These are phyloP conservation scores for honey bee (Apis mellifera) DNA, from an alignment of 1,140 invertebrate genomes.

Conservation along the genomic window DNA sequence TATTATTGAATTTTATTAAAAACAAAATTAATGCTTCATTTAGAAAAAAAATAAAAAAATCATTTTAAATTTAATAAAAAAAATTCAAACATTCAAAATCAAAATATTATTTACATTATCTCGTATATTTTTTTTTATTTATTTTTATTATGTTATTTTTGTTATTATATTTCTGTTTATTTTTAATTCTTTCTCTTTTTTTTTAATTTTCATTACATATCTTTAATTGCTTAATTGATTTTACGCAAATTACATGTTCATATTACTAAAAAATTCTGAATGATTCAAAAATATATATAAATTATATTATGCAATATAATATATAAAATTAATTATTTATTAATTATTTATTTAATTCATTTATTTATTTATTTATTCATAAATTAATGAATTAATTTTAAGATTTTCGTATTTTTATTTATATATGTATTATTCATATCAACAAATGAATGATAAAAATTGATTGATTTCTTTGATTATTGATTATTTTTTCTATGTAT, in stretches of 20 bases:
- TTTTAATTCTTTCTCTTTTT: not conserved
- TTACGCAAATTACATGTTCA: too few species aligned
- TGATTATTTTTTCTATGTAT: too few species aligned
- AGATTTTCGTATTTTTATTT: not conserved
- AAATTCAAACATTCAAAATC: not conserved
- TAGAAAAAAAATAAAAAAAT: not conserved
- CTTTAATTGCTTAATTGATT: not conserved
- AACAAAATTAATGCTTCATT: not conserved
- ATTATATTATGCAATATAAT: not conserved
- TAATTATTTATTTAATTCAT: constrained; percentile 10
- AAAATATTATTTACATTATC: not conserved
- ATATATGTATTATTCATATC: not conserved
- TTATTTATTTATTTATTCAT: constrained; percentile 16
- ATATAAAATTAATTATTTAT: constrained; percentile 6
- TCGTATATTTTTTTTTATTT: not conserved
- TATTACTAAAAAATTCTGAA: not conserved
- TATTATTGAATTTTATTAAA: constrained; percentile 7
- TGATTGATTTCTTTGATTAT: constrained; percentile 14
- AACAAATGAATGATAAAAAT: not conserved
- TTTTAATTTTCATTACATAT: constrained; percentile 14
- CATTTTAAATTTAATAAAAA: not conserved
- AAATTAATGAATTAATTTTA: constrained; percentile 2
- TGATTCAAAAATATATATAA: not conserved
- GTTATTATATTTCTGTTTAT: not conserved
- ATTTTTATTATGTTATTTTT: not conserved